phyloP scores from a whole-genome alignment of 2,888 invertebrate species.

The Capitulum mitella region DNA sequence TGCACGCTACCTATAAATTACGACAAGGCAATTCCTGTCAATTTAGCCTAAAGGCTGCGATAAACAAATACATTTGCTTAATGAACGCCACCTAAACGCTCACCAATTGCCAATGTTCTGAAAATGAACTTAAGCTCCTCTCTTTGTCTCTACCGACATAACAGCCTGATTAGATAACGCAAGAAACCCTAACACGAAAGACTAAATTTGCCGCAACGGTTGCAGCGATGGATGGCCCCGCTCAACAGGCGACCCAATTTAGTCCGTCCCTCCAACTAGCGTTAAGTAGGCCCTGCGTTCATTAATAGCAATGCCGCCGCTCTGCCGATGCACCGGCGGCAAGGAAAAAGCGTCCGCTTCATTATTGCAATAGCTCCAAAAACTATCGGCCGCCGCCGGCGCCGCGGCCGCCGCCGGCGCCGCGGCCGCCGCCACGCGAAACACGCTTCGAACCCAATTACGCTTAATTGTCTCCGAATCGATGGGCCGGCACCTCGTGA shows the following conservation, averaged over 20 bases:
- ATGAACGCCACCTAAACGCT: too few relatives aligned
- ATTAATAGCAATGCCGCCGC: neutral
- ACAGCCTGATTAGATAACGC: too few relatives aligned
- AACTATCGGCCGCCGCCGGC: neutral
- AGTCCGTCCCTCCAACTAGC: neutral
- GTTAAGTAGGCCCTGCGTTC: neutral
- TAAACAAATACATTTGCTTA: too few relatives aligned
- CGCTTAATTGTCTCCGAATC: constrained; percentile 3
- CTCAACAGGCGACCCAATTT: neutral
- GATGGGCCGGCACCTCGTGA: neutral
- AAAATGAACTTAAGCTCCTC: too few relatives aligned
- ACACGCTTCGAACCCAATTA: constrained; percentile 1
- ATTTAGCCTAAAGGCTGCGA: too few relatives aligned
- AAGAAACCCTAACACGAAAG: too few relatives aligned
- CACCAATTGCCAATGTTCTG: too few relatives aligned
- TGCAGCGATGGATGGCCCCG: neutral
- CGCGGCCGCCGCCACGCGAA: neutral
- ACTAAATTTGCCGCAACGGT: too few relatives aligned
- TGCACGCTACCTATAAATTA: too few relatives aligned
- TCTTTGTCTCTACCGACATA: too few relatives aligned
- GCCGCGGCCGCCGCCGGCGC: neutral
- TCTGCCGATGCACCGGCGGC: neutral
- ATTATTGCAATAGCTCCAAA: constrained; percentile 3
- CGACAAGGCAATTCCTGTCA: too few relatives aligned
- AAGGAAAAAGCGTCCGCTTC: neutral